Evolutionary conservation across 2,113 vertebrate species (phyloP).

Genomic region (Cyphomyrus discorhynchus): DNA sequence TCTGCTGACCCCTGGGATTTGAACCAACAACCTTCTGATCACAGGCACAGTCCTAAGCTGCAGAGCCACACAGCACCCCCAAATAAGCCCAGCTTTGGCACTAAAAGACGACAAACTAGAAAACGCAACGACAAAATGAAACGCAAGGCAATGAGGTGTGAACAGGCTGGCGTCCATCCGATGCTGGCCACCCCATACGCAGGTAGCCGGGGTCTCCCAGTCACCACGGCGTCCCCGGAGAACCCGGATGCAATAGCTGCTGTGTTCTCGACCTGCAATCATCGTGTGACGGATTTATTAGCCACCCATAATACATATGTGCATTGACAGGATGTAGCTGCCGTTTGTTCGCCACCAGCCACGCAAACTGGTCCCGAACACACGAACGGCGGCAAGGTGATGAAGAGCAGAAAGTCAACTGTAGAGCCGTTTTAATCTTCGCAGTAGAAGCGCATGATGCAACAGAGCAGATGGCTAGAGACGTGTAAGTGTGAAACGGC

Average conservation of each 20-base stretch:
- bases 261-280: neutral
- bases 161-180: neutral
- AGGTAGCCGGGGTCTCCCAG: neutral
- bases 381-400: neutral
- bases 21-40: neutral
- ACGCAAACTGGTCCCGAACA: conserved; percentile 4
- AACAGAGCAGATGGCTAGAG: neutral
- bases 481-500: neutral
- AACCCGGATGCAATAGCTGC: neutral
- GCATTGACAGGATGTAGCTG: neutral
- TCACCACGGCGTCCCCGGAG: neutral
- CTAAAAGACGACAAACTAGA: neutral
- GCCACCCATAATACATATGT: neutral
- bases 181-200: neutral
- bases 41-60: neutral
- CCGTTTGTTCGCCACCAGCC: neutral
- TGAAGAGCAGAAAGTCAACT: conserved; percentile 17
- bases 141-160: neutral
- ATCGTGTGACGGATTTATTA: neutral
- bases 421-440: conserved; percentile 11
- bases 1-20: neutral
- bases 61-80: neutral
- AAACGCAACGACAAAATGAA: neutral
- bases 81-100: neutral
- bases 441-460: neutral